Base-by-base conservation (phyloP, 2,888 invertebrate species). In the Ophion ventricosus region DNA sequence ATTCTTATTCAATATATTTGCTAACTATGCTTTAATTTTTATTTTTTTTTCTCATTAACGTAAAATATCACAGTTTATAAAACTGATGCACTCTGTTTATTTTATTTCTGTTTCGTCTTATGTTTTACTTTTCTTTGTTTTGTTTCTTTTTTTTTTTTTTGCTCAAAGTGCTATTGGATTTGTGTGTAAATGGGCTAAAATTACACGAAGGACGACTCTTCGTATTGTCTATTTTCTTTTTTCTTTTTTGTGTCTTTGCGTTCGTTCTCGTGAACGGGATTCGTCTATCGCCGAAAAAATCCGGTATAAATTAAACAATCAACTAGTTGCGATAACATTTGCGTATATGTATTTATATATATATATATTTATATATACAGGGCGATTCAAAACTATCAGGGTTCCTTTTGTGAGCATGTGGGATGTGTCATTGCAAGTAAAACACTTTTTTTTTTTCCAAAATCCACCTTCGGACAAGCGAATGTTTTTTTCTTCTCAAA, bases 61-160 rank as follows among this genome's bases (percentile, higher is more conserved):
- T 89, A 90, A 92, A 91, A 92, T 93, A 93, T 93, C 92, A 93
- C 92, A 93, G 92, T 92, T 92, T 91, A 90, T 88, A 91, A 91
- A 91, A 92, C 92, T 92, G 91, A 90, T 89, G 88, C 83, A 86
- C 85, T 82, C 69, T 64, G 29, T 64, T 72, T 23, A 23, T 59
- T 59, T 40, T 11, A 20, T 63, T 25, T 72, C 35, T 5, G 35
- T 35, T 35, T 35, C 35, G 35, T 35, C 35, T 35, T 35, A 35
- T 35, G 7, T 35, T 35, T 43, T 64, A 35, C 40, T 64, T 70
- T 76, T 43, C 35, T 56, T 61, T 73, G n/a, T n/a, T 67, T 66
- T 67, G 23, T 56, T 57, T 59, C 56, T 70, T 43, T 64, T 43
- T 56, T 64, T 70, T 76, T 43, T 49, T 56, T 61, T 73, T 29